Evolutionary conservation across 2,113 vertebrate species (phyloP).

Genomic region (Gambusia holbrooki): DNA sequence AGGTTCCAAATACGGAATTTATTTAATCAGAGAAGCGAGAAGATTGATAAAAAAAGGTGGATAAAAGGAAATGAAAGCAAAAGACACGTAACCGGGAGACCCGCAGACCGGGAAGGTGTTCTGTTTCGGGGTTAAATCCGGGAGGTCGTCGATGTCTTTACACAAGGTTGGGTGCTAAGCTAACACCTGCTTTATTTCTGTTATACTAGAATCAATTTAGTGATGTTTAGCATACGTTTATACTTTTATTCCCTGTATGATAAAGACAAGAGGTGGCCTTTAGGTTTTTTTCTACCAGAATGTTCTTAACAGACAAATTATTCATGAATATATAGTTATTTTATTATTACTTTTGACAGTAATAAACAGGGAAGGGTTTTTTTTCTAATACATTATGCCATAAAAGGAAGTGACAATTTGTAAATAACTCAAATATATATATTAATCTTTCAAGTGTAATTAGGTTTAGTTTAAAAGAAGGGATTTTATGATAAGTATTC

Average conservation of each 20-base stretch:
- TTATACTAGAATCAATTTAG: neutral
- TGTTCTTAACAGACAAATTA: neutral
- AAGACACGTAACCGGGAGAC: neutral
- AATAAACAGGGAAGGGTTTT: no score
- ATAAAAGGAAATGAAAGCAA: neutral
- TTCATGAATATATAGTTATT: no score
- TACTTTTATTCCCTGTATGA: no score
- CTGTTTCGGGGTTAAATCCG: constrained; percentile 14
- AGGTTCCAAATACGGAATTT: accelerated
- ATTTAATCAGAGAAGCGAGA: neutral
- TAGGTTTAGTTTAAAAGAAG: no score
- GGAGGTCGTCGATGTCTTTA: constrained; percentile 40
- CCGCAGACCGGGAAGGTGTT: constrained; percentile 22
- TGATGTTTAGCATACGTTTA: neutral
- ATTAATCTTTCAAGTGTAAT: no score
- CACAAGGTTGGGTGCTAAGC: constrained; percentile 64
- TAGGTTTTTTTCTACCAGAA: neutral
- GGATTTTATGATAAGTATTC: no score
- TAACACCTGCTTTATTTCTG: neutral
- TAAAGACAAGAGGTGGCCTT: neutral
- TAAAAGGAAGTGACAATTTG: no score
- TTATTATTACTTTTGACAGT: no score
- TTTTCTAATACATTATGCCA: no score
- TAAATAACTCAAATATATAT: no score
- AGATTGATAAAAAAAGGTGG: accelerated